Conservation (phyloP, 2,888 invertebrate species). For the Atherix ibis region DNA sequence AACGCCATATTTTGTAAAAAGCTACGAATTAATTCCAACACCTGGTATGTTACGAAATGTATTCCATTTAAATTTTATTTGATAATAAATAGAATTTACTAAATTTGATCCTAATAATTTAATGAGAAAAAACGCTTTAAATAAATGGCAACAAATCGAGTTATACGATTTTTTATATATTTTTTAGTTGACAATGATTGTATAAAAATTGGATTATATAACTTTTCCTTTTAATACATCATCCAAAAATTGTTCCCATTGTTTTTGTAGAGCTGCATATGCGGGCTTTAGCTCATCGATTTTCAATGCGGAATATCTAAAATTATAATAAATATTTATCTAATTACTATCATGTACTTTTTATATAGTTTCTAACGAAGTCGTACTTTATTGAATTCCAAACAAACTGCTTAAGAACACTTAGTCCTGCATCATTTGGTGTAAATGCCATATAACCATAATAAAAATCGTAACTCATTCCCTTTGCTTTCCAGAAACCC, state of each 20-base stretch:
- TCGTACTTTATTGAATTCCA: slow-evolving; percentile 42
- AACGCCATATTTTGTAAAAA: too few species aligned
- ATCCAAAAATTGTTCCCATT: slow-evolving; percentile 1
- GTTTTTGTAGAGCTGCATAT: neutral
- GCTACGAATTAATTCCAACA: too few species aligned
- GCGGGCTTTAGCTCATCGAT: neutral
- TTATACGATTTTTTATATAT: too few species aligned
- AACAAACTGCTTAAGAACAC: slow-evolving; percentile 43
- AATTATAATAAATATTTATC: neutral
- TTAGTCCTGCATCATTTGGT: slow-evolving; percentile 39
- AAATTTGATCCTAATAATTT: too few species aligned
- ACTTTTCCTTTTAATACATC: too few species aligned
- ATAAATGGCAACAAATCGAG: too few species aligned
- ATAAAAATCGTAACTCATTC: slow-evolving; percentile 49
- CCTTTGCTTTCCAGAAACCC: slow-evolving; percentile 43
- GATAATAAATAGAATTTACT: too few species aligned
- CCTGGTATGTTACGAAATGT: too few species aligned
- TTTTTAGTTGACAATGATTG: too few species aligned
- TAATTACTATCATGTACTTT: neutral
- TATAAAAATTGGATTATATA: too few species aligned
- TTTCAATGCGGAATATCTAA: neutral
- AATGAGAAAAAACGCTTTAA: too few species aligned
- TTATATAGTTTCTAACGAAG: neutral
- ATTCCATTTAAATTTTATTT: too few species aligned
- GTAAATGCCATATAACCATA: slow-evolving; percentile 49